phyloP scores from a whole-genome alignment of 2,113 vertebrate genomes.

The Taxidea taxus region DNA sequence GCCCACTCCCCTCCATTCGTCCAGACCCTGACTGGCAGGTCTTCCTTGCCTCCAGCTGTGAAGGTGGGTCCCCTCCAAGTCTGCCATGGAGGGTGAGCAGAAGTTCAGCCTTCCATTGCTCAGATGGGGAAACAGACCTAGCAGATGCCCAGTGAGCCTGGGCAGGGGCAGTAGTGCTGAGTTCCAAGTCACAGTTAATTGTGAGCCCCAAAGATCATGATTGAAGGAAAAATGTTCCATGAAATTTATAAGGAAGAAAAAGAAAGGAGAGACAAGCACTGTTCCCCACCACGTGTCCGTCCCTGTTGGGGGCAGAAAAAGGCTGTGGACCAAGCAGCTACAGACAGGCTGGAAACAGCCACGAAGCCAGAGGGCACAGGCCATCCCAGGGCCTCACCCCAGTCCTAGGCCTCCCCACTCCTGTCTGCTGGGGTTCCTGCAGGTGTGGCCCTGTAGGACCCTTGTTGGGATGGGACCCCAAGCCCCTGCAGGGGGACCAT shows the following conservation, averaged over 20 bases:
- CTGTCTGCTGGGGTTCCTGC: background rate
- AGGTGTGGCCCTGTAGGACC: too few species aligned
- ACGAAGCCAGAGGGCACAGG: background rate
- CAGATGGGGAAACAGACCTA: background rate
- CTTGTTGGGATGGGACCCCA: too few species aligned
- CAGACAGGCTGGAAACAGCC: background rate
- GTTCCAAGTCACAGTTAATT: too few species aligned
- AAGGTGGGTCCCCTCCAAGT: background rate
- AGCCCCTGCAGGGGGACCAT: background rate
- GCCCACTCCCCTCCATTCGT: accelerated
- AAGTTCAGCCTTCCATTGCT: background rate
- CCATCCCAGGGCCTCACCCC: background rate
- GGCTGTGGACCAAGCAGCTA: background rate
- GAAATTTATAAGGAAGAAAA: background rate
- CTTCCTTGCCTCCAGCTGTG: background rate
- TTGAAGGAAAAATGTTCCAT: background rate
- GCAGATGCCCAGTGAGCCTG: background rate
- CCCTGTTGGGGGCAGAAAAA: background rate
- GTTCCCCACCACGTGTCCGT: too few species aligned
- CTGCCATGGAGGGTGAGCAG: background rate
- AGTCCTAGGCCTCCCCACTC: background rate
- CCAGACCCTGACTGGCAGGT: background rate
- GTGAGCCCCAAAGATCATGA: background rate
- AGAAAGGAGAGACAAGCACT: background rate
- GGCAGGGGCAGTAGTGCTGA: background rate